A percentile compares a stretch with the other conserved stretches of the same genome.
These are phyloP conservation scores for Haliclona indistincta DNA, from an alignment of 37 sponge, comb jelly and placozoan species.

Conservation along the genomic window DNA sequence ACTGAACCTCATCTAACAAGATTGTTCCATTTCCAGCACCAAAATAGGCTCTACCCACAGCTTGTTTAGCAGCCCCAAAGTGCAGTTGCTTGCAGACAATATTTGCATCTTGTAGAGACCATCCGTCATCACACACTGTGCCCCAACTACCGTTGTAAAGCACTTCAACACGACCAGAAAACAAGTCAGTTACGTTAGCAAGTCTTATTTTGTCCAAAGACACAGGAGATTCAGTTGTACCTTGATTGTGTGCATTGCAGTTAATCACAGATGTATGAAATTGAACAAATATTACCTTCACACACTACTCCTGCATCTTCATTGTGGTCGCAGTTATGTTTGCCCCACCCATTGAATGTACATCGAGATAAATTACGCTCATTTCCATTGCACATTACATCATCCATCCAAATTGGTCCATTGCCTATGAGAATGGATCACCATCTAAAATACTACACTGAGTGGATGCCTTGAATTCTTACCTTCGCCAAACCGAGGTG, in stretches of 20 bases:
- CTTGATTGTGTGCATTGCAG: neutral
- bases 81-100: conserved; percentile 20
- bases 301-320: conserved; percentile 61
- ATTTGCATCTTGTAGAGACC: conserved; percentile 12
- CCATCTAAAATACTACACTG: too few relatives aligned
- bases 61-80: conserved; percentile 4
- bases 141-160: conserved; percentile 8
- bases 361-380: conserved; percentile 29
- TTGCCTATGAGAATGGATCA: conserved; percentile 13
- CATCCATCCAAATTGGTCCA: conserved; percentile 43
- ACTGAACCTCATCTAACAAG: neutral
- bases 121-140: conserved; percentile 25
- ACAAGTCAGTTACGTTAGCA: neutral
- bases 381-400: conserved; percentile 36
- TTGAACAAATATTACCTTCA: conserved; percentile 1
- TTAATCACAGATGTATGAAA: neutral
- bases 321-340: conserved; percentile 41
- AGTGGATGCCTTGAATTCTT: too few relatives aligned
- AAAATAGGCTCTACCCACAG: neutral
- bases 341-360: conserved; percentile 8
- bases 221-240: too few relatives aligned
- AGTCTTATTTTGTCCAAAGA: conserved; percentile 8
- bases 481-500: conserved; percentile 2
- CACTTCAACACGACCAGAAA: conserved; percentile 30
- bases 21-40: neutral